phyloP scores from a whole-genome alignment of 2,797 vertebrate genomes.

The Stomatorhinus walkeri region DNA sequence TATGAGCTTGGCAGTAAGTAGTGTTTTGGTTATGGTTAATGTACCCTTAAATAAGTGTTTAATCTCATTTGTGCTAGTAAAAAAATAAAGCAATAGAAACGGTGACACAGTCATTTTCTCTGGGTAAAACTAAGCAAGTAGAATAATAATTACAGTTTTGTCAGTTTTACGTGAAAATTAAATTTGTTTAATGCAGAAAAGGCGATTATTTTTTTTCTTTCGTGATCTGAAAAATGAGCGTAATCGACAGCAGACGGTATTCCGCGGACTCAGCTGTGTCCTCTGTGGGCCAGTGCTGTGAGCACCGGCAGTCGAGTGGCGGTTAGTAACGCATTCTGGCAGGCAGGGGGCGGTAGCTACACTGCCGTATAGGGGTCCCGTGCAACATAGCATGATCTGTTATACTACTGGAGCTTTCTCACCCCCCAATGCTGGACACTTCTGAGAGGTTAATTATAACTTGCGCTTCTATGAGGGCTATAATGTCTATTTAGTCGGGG shows the following conservation, averaged over 20 bases:
- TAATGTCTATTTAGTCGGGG: slow-evolving; percentile 23
- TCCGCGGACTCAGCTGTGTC: neutral
- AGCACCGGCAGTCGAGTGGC: slow-evolving; percentile 32
- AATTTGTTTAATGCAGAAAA: neutral
- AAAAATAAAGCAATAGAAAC: neutral
- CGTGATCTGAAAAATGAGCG: neutral
- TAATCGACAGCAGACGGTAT: neutral
- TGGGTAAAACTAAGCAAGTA: neutral
- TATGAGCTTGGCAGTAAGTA: neutral
- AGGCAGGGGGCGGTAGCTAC: slow-evolving; percentile 57
- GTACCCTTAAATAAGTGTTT: neutral
- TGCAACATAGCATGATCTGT: neutral
- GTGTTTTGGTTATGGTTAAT: neutral
- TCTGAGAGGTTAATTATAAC: neutral
- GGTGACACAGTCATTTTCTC: neutral
- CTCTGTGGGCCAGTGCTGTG: neutral
- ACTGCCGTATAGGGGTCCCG: slow-evolving; percentile 29
- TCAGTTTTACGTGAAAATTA: neutral
- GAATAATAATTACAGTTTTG: neutral
- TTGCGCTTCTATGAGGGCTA: slow-evolving; percentile 12
- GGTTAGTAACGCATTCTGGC: slow-evolving; percentile 34
- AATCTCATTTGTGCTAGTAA: neutral
- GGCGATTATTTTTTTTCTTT: neutral
- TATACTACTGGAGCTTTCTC: slow-evolving; percentile 10
- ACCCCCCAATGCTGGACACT: neutral